Evolutionary conservation across 2,888 invertebrate species (phyloP), one percentile per base, ranked within the genome.

Genomic region (Mythimna pallens): DNA sequence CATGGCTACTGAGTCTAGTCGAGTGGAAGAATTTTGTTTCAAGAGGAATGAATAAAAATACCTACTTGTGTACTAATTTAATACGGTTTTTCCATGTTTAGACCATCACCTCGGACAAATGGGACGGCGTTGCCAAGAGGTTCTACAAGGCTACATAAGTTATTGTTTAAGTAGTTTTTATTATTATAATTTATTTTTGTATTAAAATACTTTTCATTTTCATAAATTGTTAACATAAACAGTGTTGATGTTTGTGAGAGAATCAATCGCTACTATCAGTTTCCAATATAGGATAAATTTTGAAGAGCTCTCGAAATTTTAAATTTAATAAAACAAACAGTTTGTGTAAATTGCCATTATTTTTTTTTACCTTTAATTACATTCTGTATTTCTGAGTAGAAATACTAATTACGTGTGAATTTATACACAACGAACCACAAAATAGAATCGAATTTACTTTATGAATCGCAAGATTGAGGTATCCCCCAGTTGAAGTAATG

Each of bases 81-180:
- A 47, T 17, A 17, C 5, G 14, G 3, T 43, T 30, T 52, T 62
- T 43, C 0, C 0, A 69, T 55, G 87, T 89, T 68, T 86, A 91
- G 91, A 84, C 80, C 9, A 76, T 91, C 65, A 87, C 86, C 64
- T 34, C 62, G 20, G 80, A 77, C 34, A 63, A 61, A 7, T 91
- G 88, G 88, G 87, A 89, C 65, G 91, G 90, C n/a, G 72, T 77
- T 40, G 88, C 92, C 3, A 83, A 86, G 74, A 86, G 87, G 73
- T 87, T 80, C 76, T 91, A 91, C 79, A 87, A 86, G 58, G 84
- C 87, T 34, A 75, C 85, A 40, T 88, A 83, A 80, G 47, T 73
- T 76, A 54, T 36, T 43, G 14, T 67, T 59, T 65, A 36, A 64
- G 57, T 76, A 68, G n/a, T 77, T 70, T 9, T 43, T 59, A n/a